Conservation (phyloP, 2,113 vertebrate species). For the Gopherus flavomarginatus region DNA sequence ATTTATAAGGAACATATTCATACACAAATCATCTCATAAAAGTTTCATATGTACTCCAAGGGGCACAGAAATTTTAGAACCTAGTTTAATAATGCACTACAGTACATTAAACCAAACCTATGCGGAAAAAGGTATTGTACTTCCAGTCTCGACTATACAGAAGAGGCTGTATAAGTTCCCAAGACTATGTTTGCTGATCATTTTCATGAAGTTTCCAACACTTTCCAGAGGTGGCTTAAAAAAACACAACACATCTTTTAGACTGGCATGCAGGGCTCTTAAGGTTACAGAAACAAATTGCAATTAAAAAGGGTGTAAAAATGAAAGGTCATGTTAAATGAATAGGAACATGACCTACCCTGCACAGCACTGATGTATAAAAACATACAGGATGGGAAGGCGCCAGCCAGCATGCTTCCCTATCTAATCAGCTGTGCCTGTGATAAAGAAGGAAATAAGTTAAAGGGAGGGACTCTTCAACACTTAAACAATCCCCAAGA, state of each 20-base stretch:
- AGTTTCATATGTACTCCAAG: not conserved
- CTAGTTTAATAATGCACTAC: not conserved
- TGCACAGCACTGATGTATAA: slow-evolving; percentile 36
- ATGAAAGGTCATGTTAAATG: slow-evolving; percentile 63
- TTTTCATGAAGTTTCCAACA: not conserved
- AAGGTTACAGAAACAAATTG: slow-evolving; percentile 57
- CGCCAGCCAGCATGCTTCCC: slow-evolving; percentile 70
- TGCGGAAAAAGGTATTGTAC: not conserved
- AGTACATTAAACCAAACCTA: not conserved
- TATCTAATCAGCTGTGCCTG: slow-evolving; percentile 78
- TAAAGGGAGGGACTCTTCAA: slow-evolving; percentile 66
- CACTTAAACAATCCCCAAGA: slow-evolving; percentile 74
- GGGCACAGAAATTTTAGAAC: not conserved
- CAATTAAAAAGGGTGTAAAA: slow-evolving; percentile 59
- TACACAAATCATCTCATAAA: not conserved
- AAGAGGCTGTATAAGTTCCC: not conserved
- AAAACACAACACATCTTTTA: not conserved
- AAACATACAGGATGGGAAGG: slow-evolving; percentile 78
- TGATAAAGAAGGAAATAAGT: slow-evolving; percentile 81
- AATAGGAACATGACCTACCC: slow-evolving; percentile 56
- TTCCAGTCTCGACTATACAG: not conserved
- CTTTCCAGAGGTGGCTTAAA: slow-evolving; percentile 16
- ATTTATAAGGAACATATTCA: not conserved
- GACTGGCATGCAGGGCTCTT: not conserved
- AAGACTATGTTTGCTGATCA: not conserved